A percentile compares a stretch with the other conserved stretches of the same genome.
phyloP scores from a whole-genome alignment of 2,888 invertebrate genomes.

The Pollenia angustigena region DNA sequence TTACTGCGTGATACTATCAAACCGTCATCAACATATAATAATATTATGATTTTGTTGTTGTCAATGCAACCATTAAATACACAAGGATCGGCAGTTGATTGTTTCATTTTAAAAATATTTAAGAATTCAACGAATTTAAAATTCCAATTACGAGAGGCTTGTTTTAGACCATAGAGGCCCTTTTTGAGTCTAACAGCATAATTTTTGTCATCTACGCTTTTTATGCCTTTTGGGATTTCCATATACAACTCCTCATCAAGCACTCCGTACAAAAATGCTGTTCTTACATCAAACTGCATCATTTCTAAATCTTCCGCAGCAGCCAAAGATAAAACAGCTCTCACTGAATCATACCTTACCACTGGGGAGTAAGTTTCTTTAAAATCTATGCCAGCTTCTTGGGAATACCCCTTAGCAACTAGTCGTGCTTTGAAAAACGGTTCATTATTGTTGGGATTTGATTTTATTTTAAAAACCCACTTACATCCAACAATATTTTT shows the following conservation, averaged over 20 bases:
- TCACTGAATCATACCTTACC: constrained; percentile 75
- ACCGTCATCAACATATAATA: constrained; percentile 78
- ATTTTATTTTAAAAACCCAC: constrained; percentile 73
- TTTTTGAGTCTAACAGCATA: constrained; percentile 73
- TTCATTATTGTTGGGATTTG: constrained; percentile 15
- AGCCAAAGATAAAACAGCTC: constrained; percentile 72
- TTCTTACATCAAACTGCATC: constrained; percentile 73
- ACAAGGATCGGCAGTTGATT: constrained; percentile 76
- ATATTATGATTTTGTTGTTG: constrained; percentile 68
- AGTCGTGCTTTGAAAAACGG: constrained; percentile 70
- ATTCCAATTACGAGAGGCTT: constrained; percentile 75
- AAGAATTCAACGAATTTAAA: constrained; percentile 72
- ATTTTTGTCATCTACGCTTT: constrained; percentile 66
- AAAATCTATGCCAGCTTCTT: constrained; percentile 74
- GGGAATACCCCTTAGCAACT: constrained; percentile 72
- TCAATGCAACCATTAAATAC: constrained; percentile 72
- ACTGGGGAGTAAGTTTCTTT: constrained; percentile 77
- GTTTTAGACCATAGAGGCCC: constrained; percentile 76
- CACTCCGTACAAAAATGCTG: constrained; percentile 73
- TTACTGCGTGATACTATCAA: constrained; percentile 69
- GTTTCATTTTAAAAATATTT: constrained; percentile 72
- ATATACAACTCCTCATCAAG: constrained; percentile 70
- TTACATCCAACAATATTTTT: constrained; percentile 56
- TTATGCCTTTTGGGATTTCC: constrained; percentile 66
- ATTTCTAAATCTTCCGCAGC: constrained; percentile 67